Conservation (phyloP, 2,888 invertebrate species). For the Meliscaeva auricollis region DNA sequence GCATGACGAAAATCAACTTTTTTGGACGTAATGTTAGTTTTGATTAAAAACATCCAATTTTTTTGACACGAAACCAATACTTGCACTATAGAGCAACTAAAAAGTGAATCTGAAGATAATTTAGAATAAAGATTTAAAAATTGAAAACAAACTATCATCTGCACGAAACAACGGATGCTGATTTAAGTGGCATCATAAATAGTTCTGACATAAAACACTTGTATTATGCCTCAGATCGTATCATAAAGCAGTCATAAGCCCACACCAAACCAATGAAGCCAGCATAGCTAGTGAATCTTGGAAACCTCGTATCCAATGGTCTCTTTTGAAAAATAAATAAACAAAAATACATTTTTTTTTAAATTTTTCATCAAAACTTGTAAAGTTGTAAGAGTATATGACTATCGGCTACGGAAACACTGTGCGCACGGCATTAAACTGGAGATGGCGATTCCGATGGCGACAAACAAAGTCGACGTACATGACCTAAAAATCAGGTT, state of each 20-base stretch:
- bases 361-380: neutral
- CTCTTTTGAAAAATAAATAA: slow-evolving; percentile 13
- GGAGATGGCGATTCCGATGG: slow-evolving; percentile 46
- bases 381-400: neutral
- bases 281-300: slow-evolving; percentile 23
- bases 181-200: slow-evolving; percentile 43
- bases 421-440: slow-evolving; percentile 5
- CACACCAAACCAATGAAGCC: slow-evolving; percentile 12
- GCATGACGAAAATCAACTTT: too few species aligned
- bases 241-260: slow-evolving; percentile 34
- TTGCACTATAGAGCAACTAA: too few species aligned
- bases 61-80: too few species aligned
- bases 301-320: slow-evolving; percentile 48
- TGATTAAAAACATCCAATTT: too few species aligned
- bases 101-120: too few species aligned
- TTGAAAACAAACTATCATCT: too few species aligned
- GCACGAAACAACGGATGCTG: neutral
- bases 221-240: slow-evolving; percentile 41
- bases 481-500: slow-evolving; percentile 76
- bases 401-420: slow-evolving; percentile 61
- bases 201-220: slow-evolving; percentile 52
- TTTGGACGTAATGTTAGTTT: too few species aligned
- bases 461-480: slow-evolving; percentile 68
- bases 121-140: too few species aligned
- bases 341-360: slow-evolving; percentile 15